Percentiles rank a stretch among this genome's conserved stretches.
Conservation (phyloP, 2,888 invertebrate species). For the Stegophylla sp. region DNA sequence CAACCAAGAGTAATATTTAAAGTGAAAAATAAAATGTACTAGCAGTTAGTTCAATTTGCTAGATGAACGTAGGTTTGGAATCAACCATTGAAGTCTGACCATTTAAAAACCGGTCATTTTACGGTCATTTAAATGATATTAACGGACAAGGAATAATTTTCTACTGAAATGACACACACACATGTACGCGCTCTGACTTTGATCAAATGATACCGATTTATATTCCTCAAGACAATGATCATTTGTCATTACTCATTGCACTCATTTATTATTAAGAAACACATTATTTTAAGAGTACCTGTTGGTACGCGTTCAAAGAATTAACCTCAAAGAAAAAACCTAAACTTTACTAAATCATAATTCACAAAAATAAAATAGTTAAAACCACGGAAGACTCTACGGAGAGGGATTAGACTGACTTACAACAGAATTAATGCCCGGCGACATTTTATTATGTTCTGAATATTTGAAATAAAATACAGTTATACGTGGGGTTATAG, state of each 20-base stretch:
- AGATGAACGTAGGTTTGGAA: conserved; percentile 30
- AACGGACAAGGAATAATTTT: conserved; percentile 50
- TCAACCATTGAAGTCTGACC: conserved; percentile 15
- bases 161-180: conserved; percentile 43
- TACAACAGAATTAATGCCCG: no score
- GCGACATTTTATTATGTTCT: no score
- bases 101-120: conserved; percentile 42
- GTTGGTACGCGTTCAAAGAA: neutral
- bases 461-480: no score
- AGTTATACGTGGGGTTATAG: no score
- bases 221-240: conserved; percentile 45
- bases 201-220: conserved; percentile 51
- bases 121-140: conserved; percentile 52
- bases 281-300: neutral
- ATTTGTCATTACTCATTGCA: conserved; percentile 30
- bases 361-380: neutral
- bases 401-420: no score
- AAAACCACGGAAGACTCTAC: no score
- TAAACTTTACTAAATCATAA: conserved; percentile 1
- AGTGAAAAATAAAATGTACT: conserved; percentile 35
- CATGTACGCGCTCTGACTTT: conserved; percentile 33
- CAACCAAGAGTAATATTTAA: conserved; percentile 28
- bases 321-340: conserved; percentile 5
- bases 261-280: conserved; percentile 30
- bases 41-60: conserved; percentile 30